Conservation (phyloP, 2,797 vertebrate species). For the Sphenopsis melanotis region DNA sequence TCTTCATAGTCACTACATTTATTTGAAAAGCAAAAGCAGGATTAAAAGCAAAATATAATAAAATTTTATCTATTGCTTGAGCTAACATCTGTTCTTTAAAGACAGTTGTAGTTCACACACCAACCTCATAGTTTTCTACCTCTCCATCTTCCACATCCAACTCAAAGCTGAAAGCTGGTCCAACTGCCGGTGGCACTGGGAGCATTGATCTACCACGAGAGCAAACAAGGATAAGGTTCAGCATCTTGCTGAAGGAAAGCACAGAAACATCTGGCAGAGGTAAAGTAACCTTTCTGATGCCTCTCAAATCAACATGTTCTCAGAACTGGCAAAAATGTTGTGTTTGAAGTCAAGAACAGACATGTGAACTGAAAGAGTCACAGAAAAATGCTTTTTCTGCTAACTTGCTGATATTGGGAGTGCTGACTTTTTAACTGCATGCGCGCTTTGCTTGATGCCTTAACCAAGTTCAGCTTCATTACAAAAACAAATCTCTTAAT, state of each 20-base stretch:
- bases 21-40: not conserved
- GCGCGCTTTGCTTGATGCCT: not conserved
- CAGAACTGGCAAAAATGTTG: not conserved
- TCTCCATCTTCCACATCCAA: constrained; percentile 97
- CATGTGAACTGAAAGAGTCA: not conserved
- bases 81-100: not conserved
- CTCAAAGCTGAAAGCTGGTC: constrained; percentile 93
- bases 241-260: not conserved
- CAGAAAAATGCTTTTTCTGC: not conserved
- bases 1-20: not conserved
- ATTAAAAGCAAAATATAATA: not conserved
- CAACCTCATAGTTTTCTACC: constrained; percentile 98
- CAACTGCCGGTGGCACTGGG: constrained; percentile 91
- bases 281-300: not conserved
- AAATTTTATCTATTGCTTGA: not conserved
- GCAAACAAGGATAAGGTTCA: constrained; percentile 7
- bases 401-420: not conserved
- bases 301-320: not conserved
- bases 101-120: constrained; percentile 53
- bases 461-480: not conserved
- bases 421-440: not conserved
- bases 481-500: not conserved
- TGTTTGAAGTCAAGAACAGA: not conserved
- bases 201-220: constrained; percentile 86
- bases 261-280: not conserved